Evolutionary conservation across 2,888 invertebrate genomes (phyloP), one percentile per base, ranked within the genome.

Genomic region (Fragum sueziense): DNA sequence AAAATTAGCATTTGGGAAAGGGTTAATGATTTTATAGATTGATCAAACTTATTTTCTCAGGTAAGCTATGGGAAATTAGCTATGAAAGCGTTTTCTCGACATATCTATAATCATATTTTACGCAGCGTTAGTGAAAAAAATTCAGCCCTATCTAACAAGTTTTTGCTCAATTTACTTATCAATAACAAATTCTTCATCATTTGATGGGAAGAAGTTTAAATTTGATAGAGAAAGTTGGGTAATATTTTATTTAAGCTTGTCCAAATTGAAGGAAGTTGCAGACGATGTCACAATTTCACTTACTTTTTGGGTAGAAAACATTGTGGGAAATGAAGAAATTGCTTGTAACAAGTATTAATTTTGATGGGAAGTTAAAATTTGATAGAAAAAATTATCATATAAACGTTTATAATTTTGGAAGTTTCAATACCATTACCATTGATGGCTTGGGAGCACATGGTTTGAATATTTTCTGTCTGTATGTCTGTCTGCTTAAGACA

Each of bases 1-100:
- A 27, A 25, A 9, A 25, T 4, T 27, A 27, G 7, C 27, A 17
- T 59, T 25, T 14, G 29, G 22, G 25, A 59, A 59, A 27, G 59
- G 59, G 59, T 59, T 59, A 29, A 14, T 57, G 27, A 57, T 29
- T 3, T 57, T 27, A 25, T 29, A 57, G 25, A 29, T 29, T 25
- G 57, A 14, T 7, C 17, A 29, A 57, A 27, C 29, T 29, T 27
- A 27, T 25, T 57, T 57, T 57, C 57, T 57, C 57, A 57, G 57
- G 27, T 57, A 29, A 29, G 29, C 57, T 22, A 57, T 57, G 57
- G 57, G 57, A 57, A 57, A 57, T 57, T 25, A 57, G 57, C 27
- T 29, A 27, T 27, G 57, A 57, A 57, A 29, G 29, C 29, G 47
- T 47, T 47, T 47, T 47, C n/a, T n/a, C 17, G 14, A 47, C 47